These are phyloP conservation scores for Pocota personata DNA, from an alignment of 2,888 invertebrate species.

Conservation along the genomic window DNA sequence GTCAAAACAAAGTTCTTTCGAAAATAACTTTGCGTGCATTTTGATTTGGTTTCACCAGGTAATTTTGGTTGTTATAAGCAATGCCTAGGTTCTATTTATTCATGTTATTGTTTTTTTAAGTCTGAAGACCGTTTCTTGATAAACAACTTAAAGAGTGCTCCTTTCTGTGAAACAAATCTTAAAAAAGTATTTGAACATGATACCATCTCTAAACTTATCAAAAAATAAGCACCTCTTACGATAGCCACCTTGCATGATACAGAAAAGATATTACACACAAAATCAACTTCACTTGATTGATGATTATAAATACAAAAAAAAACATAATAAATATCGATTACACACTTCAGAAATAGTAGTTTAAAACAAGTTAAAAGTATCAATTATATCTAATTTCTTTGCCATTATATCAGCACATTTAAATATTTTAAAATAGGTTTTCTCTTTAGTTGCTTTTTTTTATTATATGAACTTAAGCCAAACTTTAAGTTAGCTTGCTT, in stretches of 20 bases:
- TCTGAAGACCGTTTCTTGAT: too few relatives aligned
- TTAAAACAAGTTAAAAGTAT: not conserved
- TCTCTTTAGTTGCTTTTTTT: not conserved
- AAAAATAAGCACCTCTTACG: not conserved
- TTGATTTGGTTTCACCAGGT: too few relatives aligned
- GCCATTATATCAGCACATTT: slow-evolving; percentile 1
- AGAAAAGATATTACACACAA: not conserved
- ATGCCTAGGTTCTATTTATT: too few relatives aligned
- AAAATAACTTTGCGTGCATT: too few relatives aligned
- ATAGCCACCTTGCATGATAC: not conserved
- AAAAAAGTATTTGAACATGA: too few relatives aligned
- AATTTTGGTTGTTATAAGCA: too few relatives aligned
- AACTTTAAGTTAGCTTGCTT: slow-evolving; percentile 10
- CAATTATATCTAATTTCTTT: not conserved
- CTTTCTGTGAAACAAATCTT: too few relatives aligned
- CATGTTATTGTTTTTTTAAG: too few relatives aligned
- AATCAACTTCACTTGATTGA: not conserved
- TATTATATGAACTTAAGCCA: not conserved
- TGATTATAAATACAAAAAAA: not conserved
- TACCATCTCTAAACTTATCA: too few relatives aligned
- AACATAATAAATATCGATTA: slow-evolving; percentile 4
- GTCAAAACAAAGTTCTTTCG: too few relatives aligned
- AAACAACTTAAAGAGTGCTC: too few relatives aligned
- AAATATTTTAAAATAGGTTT: not conserved
- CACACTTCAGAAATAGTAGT: slow-evolving; percentile 11